Evolutionary conservation across 2,113 vertebrate species (phyloP), one percentile per base, ranked within the genome.

Genomic region (Poeciliopsis retropinna): DNA sequence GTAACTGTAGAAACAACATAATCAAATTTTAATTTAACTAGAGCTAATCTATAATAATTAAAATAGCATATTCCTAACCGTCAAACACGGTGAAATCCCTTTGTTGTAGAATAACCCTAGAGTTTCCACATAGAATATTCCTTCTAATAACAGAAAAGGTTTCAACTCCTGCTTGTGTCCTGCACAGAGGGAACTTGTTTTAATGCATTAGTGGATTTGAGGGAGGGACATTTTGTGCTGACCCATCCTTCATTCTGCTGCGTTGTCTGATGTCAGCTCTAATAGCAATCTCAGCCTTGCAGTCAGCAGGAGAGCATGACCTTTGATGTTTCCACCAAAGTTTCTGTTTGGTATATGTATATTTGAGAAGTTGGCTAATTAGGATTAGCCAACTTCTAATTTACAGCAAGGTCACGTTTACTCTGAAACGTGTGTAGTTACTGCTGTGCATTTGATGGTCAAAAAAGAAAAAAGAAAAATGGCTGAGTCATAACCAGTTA

Each of bases 251-350:
- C 30, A 30, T 37, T 61, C 75, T 54, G 28, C 73, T 64, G 41
- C 51, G 41, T 51, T 22, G 44, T 67, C 72, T 70, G 64, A 72
- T 82, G 80, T 88, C 84, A 81, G 71, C 37, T 85, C 71, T 47
- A 68, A 85, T 88, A 73, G 73, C 64, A 71, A 29, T 86, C 85
- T 72, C 37, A 1, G 64, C 64, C 63, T 64, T 19, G 66, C 64
- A 37, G 73, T 75, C 83, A 70, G 81, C 79, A 68, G 77, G 85
- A 73, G 66, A 87, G 37, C 47, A 60, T 13, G 72, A 85, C 84
- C 87, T 88, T 85, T 87, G 70, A 27, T 31, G 67, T 81, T 80
- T 80, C 63, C 30, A 82, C 67, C 85, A 39, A 72, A 64, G 60
- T 66, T 34, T 0, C 19, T 5, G 39, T 85, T 85, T 79, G 44